Evolutionary conservation across 37 sponge, comb jelly and placozoan genomes (phyloP).

Genomic region (Dysidea cf. avara): DNA sequence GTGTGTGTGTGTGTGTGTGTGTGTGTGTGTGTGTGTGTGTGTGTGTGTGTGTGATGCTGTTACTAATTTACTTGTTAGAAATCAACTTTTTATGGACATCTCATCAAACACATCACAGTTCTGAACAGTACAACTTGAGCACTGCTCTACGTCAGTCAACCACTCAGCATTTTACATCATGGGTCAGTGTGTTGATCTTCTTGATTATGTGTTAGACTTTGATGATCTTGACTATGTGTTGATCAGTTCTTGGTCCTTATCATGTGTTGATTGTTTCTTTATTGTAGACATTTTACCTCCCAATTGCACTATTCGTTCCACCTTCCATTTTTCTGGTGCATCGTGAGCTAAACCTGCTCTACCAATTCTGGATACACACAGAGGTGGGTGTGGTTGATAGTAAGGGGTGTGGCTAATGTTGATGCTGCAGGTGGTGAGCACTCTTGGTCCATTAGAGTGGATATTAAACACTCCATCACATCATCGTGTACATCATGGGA

Average conservation of each 20-base stretch:
- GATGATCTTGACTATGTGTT: too few species aligned
- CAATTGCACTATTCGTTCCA: conserved; percentile 79
- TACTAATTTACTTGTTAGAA: conserved; percentile 40
- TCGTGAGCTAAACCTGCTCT: conserved; percentile 86
- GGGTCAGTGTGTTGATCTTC: conserved; percentile 45
- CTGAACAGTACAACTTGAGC: conserved; percentile 89
- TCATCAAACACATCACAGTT: conserved; percentile 95
- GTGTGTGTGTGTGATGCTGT: conserved; percentile 4
- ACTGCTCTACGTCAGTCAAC: conserved; percentile 88
- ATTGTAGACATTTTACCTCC: conserved; percentile 88
- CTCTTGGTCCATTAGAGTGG: conserved; percentile 87
- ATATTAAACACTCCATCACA: conserved; percentile 94
- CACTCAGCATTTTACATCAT: conserved; percentile 68
- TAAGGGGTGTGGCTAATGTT: background rate
- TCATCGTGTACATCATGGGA: conserved; percentile 94
- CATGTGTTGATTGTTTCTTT: too few species aligned
- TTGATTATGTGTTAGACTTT: background rate
- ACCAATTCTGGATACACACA: conserved; percentile 99
- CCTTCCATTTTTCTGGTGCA: conserved; percentile 79
- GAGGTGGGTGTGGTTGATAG: conserved; percentile 48
- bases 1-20: conserved; percentile 21
- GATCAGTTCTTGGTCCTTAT: background rate
- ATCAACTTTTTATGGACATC: conserved; percentile 87
- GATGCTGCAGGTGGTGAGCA: conserved; percentile 40
- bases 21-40: conserved; percentile 38